A percentile compares a stretch with the other conserved stretches of the same genome.
phyloP scores from a whole-genome alignment of 1,140 invertebrate genomes.

The Sminthurides bifidus region DNA sequence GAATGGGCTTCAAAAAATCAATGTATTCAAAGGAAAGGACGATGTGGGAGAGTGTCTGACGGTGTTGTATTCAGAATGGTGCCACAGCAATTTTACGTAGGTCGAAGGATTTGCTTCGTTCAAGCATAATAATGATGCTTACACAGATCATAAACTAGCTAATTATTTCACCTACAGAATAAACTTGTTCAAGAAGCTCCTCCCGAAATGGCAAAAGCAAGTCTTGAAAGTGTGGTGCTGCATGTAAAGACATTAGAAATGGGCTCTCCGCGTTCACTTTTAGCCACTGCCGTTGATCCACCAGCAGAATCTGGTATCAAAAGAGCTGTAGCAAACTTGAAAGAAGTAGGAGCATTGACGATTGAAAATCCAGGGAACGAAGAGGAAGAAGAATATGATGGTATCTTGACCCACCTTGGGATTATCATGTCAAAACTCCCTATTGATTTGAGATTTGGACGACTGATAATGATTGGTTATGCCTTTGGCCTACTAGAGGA shows the following conservation, averaged over 20 bases:
- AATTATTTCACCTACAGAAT: conserved; percentile 32
- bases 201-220: conserved; percentile 69
- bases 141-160: not conserved
- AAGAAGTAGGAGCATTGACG: conserved; percentile 55
- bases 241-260: conserved; percentile 70
- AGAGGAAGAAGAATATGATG: conserved; percentile 52
- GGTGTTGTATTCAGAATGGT: conserved; percentile 82
- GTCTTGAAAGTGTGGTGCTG: conserved; percentile 71
- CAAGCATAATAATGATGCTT: not conserved
- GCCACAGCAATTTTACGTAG: conserved; percentile 56
- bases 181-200: conserved; percentile 42
- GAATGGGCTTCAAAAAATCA: conserved; percentile 81
- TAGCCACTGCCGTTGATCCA: conserved; percentile 74
- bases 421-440: conserved; percentile 68
- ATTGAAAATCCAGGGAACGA: conserved; percentile 39
- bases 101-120: conserved; percentile 18
- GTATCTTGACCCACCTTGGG: conserved; percentile 81
- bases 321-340: conserved; percentile 65
- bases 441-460: conserved; percentile 65
- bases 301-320: conserved; percentile 71
- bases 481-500: conserved; percentile 75
- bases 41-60: conserved; percentile 71
- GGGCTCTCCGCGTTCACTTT: conserved; percentile 65
- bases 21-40: conserved; percentile 77
- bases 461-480: conserved; percentile 77